Evolutionary conservation across 2,888 invertebrate genomes (phyloP).

Genomic region (Pyrocoelia pectoralis): DNA sequence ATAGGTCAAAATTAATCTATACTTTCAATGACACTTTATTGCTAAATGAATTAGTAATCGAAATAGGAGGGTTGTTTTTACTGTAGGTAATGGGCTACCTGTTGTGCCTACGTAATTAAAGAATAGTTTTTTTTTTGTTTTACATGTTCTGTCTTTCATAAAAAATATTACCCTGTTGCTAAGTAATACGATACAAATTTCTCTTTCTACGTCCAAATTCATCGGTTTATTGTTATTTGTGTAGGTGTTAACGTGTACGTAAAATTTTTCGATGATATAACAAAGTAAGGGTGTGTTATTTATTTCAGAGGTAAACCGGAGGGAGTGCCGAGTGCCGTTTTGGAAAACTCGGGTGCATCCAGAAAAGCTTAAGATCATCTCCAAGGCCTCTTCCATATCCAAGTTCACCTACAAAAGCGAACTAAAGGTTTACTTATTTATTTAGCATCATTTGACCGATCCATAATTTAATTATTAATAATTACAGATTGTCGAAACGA

Average conservation of each 20-base stretch:
- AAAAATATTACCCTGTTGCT: background rate
- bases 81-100: background rate
- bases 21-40: background rate
- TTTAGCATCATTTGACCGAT: conserved; percentile 8
- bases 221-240: background rate
- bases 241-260: background rate
- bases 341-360: conserved; percentile 3
- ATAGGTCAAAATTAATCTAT: background rate
- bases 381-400: background rate
- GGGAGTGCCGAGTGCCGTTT: background rate
- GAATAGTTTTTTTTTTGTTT: background rate
- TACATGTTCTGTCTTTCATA: background rate
- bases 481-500: conserved; percentile 48
- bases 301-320: background rate
- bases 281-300: background rate
- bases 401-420: conserved; percentile 36
- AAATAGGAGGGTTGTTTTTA: background rate
- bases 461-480: conserved; percentile 29
- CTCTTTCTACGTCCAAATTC: background rate
- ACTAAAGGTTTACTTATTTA: conserved; percentile 35
- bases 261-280: background rate
- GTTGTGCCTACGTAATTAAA: background rate
- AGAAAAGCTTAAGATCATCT: background rate
- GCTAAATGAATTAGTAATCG: background rate
- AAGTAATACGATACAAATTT: conserved; percentile 8